Conservation (phyloP, 2,113 vertebrate genomes). For the Psephotus haematonotus region DNA sequence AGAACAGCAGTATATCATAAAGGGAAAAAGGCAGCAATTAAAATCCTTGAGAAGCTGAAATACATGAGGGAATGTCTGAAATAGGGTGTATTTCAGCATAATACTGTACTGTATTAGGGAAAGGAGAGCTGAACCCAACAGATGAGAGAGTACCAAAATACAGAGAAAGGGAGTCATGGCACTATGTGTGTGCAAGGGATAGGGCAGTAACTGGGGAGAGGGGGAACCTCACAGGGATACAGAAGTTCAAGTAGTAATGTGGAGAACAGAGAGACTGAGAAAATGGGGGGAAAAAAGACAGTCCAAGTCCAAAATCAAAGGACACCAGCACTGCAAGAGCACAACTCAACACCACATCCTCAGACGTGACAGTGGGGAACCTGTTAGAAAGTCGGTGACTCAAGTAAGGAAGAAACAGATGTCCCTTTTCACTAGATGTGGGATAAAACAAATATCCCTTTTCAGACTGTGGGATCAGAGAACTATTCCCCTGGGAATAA, state of each 20-base stretch:
- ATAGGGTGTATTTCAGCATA: background rate
- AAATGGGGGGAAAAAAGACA: background rate
- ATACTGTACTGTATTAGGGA: accelerated
- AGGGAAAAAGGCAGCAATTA: constrained; percentile 66
- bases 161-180: background rate
- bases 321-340: background rate
- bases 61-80: constrained; percentile 25
- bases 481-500: background rate
- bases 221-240: background rate
- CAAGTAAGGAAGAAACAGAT: background rate
- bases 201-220: background rate
- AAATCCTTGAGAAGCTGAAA: constrained; percentile 56
- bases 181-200: background rate
- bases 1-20: constrained; percentile 60
- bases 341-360: background rate
- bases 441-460: background rate
- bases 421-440: background rate
- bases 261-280: background rate
- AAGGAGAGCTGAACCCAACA: background rate
- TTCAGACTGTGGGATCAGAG: accelerated
- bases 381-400: background rate
- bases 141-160: background rate
- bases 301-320: background rate
- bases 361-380: accelerated
- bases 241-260: accelerated